Base-by-base conservation (phyloP, 2,888 invertebrate genomes). In the Rhogogaster chlorosoma region DNA sequence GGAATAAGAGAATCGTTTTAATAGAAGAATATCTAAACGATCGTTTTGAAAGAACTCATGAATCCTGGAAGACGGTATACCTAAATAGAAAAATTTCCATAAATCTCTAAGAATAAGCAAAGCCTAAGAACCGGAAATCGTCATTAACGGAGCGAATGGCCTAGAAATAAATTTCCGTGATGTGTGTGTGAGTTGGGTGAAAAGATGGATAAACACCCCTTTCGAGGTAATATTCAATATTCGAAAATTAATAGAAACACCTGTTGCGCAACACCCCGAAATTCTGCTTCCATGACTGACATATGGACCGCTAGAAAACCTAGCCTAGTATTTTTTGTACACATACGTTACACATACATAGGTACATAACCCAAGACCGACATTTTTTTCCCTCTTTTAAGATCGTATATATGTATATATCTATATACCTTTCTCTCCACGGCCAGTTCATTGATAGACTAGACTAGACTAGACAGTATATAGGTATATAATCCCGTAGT, bases 231-330 rank as follows among this genome's bases (percentile, higher is more conserved):
- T 86, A 86, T 87, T 88, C 84, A 86, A 87, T 85, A 86, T 88
- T 89, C 84, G 86, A 88, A 86, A 87, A 87, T 87, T 88, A 89
- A 83, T 86, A 88, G 87, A 83, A 29, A 61, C 88, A 90, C 88
- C 90, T 90, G 89, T 88, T 88, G 87, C 32, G 32, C 45, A 70
- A 70, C 80, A 61, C 22, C 61, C 80, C 18, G n/a, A 38, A 36
- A 83, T 42, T n/a, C 61, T 29, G 18, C 42, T 57, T 32, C 10
- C 80, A 15, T 64, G 67, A 83, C 83, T 67, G 84, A 82, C 87
- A 87, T 86, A 84, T 86, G 86, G 86, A 82, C 85, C 85, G 73
- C 75, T 83, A 38, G 73, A 75, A 49, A 42, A 42, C 82, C 49
- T n/a, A 32, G 32, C 64, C 80, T 38, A 64, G 53, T 42, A 67